Conservation (phyloP, 2,888 invertebrate species). For the Pandemis corylana region DNA sequence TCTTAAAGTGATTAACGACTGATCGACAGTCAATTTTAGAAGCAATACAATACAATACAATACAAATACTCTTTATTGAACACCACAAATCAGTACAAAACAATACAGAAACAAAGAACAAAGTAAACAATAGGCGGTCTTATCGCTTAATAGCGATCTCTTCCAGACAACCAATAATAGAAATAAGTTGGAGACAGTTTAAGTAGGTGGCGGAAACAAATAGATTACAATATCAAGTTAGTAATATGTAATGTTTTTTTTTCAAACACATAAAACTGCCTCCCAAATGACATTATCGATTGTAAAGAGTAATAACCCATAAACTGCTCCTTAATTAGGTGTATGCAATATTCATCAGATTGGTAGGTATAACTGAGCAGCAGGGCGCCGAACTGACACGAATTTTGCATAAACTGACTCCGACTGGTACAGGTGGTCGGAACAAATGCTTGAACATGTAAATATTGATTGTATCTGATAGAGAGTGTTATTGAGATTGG, state of each 20-base stretch:
- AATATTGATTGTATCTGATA: constrained; percentile 15
- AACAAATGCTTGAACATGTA: not conserved
- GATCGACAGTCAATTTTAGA: not conserved
- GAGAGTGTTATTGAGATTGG: constrained; percentile 23
- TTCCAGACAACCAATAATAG: no score
- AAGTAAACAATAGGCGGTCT: no score
- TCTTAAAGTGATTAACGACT: not conserved
- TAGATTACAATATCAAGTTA: not conserved
- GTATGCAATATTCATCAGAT: not conserved
- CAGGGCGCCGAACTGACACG: constrained; percentile 1
- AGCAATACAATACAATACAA: not conserved
- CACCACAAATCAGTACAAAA: no score
- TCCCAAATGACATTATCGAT: not conserved
- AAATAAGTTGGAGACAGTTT: no score
- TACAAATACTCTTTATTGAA: no score
- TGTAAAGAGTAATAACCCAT: not conserved
- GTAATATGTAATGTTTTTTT: not conserved
- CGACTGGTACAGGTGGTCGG: not conserved
- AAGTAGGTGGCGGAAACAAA: no score
- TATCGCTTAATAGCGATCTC: no score
- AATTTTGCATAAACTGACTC: constrained; percentile 6
- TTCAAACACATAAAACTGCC: not conserved
- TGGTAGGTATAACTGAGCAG: not conserved
- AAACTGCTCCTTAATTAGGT: not conserved
- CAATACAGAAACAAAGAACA: no score